A percentile compares a stretch with the other conserved stretches of the same genome.
These are phyloP conservation scores for Physella acuta DNA, from an alignment of 1,140 invertebrate species.

Conservation along the genomic window DNA sequence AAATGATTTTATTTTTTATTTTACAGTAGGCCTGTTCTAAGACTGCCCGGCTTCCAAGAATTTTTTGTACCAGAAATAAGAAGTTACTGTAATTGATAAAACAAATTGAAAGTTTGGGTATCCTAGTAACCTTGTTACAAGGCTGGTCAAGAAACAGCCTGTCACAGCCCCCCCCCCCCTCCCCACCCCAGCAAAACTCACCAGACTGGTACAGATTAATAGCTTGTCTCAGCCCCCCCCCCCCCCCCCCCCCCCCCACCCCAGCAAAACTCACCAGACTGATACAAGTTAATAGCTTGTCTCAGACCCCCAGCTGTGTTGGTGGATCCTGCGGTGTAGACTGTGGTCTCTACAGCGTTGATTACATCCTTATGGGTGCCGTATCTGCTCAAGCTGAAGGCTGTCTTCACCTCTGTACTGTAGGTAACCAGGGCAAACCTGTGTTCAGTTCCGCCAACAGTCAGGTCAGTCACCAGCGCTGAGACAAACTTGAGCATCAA, in stretches of 20 bases:
- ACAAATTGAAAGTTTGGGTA: neutral
- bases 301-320: conserved; percentile 49
- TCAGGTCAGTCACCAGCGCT: conserved; percentile 38
- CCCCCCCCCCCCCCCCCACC: too few species aligned
- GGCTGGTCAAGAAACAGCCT: too few species aligned
- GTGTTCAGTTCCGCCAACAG: conserved; percentile 32
- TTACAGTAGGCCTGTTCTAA: too few species aligned
- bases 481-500: conserved; percentile 39
- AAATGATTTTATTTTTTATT: too few species aligned
- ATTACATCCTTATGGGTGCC: conserved; percentile 25
- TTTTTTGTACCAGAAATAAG: too few species aligned
- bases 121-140: neutral
- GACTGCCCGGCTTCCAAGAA: too few species aligned
- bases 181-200: too few species aligned
- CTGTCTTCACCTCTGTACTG: conserved; percentile 38
- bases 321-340: conserved; percentile 47
- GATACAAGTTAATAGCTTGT: conserved; percentile 33
- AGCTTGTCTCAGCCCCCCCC: too few species aligned
- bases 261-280: conserved; percentile 1
- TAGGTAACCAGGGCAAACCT: conserved; percentile 46
- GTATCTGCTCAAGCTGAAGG: conserved; percentile 47
- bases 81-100: too few species aligned
- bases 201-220: too few species aligned
- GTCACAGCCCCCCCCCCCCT: too few species aligned
- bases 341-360: conserved; percentile 45